Conservation (phyloP, 2,797 vertebrate genomes). For the Odontamblyopus rebecca region DNA sequence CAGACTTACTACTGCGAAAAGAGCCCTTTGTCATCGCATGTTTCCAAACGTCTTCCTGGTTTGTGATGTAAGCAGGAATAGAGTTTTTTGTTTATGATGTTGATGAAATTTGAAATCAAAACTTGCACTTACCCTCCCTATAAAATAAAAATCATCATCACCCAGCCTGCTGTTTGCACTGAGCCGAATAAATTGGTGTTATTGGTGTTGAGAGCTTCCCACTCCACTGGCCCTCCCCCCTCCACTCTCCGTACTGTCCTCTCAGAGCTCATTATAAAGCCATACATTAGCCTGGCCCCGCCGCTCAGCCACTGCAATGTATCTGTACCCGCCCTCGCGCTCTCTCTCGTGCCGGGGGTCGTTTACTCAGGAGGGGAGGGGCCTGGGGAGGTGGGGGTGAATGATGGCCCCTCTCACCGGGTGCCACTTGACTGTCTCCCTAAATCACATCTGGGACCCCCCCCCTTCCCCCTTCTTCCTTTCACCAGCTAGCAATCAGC, state of each 20-base stretch:
- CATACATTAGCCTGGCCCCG: constrained; percentile 57
- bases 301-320: constrained; percentile 51
- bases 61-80: too few relatives aligned
- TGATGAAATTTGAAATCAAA: too few relatives aligned
- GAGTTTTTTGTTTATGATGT: too few relatives aligned
- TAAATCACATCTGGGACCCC: constrained; percentile 48
- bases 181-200: too few relatives aligned
- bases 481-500: constrained; percentile 34
- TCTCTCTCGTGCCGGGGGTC: constrained; percentile 44
- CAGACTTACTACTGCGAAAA: too few relatives aligned
- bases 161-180: too few relatives aligned
- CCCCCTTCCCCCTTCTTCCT: constrained; percentile 36
- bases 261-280: constrained; percentile 55
- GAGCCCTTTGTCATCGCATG: too few relatives aligned
- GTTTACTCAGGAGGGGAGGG: constrained; percentile 33
- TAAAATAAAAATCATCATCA: too few relatives aligned
- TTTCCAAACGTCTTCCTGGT: too few relatives aligned
- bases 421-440: constrained; percentile 40
- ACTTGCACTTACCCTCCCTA: too few relatives aligned
- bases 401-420: constrained; percentile 46
- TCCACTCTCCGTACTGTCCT: constrained; percentile 14
- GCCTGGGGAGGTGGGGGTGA: constrained; percentile 42
- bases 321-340: constrained; percentile 12
- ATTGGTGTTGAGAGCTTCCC: constrained; percentile 17
- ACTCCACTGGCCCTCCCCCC: background rate